Percentiles rank a stretch among this genome's conserved stretches.
Evolutionary conservation across 2,113 vertebrate species (phyloP).

Genomic region (Pedionomus torquatus): DNA sequence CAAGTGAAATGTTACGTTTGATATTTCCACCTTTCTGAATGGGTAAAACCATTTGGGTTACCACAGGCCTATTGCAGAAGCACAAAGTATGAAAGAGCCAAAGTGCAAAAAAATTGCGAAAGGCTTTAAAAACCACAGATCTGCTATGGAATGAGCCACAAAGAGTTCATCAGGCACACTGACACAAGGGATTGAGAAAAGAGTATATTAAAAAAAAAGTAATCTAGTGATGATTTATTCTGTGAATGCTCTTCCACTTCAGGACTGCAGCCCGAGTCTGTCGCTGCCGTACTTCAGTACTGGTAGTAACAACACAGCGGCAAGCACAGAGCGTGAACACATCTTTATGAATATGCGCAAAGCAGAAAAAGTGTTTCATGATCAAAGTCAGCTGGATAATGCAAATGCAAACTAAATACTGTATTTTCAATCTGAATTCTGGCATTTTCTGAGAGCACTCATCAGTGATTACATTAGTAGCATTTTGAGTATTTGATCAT

Average conservation of each 20-base stretch:
- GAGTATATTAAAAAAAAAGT: neutral
- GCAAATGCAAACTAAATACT: neutral
- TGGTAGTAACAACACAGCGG: neutral
- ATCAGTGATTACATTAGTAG: neutral
- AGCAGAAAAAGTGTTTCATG: neutral
- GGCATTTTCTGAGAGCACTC: neutral
- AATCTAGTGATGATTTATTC: neutral
- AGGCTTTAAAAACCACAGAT: neutral
- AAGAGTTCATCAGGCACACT: neutral
- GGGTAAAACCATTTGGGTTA: neutral
- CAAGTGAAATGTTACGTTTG: neutral
- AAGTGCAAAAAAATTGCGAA: neutral
- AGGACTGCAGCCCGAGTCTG: neutral
- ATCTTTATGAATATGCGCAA: neutral
- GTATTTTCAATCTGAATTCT: neutral
- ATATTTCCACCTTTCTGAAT: neutral
- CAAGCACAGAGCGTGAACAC: neutral
- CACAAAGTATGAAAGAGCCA: neutral
- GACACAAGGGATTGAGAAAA: neutral
- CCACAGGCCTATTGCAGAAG: neutral
- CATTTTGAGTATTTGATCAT: neutral
- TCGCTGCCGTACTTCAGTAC: neutral
- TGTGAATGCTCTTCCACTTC: neutral
- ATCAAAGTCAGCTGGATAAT: neutral
- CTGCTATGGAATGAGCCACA: accelerated